Conservation (phyloP, 2,113 vertebrate genomes). For the Elephantulus edwardii region DNA sequence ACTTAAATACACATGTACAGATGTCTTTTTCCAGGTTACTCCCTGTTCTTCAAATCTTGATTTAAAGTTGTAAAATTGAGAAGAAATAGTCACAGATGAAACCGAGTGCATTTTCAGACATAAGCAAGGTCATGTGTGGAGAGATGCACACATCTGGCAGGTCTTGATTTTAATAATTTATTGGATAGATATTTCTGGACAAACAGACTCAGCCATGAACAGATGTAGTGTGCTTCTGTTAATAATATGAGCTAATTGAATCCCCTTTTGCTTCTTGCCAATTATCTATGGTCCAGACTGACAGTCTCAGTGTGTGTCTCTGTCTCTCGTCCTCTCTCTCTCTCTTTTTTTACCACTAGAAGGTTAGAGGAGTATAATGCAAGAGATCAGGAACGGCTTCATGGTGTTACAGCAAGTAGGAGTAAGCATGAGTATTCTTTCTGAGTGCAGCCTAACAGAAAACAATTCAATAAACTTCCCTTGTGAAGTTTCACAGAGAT, state of each 20-base stretch:
- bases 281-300: constrained; percentile 74
- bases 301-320: constrained; percentile 19
- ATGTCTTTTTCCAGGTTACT: constrained; percentile 75
- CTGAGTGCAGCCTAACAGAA: constrained; percentile 57
- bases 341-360: not conserved
- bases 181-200: constrained; percentile 82
- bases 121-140: constrained; percentile 62
- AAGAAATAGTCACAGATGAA: constrained; percentile 49
- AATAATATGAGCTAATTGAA: constrained; percentile 83
- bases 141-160: constrained; percentile 73
- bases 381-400: constrained; percentile 73
- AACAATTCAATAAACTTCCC: constrained; percentile 57
- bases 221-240: constrained; percentile 80
- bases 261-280: constrained; percentile 78
- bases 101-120: constrained; percentile 55
- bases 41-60: constrained; percentile 48
- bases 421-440: constrained; percentile 53
- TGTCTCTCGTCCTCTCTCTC: not conserved
- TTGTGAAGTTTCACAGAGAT: constrained; percentile 12
- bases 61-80: constrained; percentile 56
- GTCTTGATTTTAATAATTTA: constrained; percentile 80
- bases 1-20: constrained; percentile 76
- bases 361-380: constrained; percentile 66
- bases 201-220: constrained; percentile 77
- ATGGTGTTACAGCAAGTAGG: constrained; percentile 66